A percentile compares a stretch with the other conserved stretches of the same genome.
Conservation (phyloP, 2,113 vertebrate genomes). For the Loxodonta africana region DNA sequence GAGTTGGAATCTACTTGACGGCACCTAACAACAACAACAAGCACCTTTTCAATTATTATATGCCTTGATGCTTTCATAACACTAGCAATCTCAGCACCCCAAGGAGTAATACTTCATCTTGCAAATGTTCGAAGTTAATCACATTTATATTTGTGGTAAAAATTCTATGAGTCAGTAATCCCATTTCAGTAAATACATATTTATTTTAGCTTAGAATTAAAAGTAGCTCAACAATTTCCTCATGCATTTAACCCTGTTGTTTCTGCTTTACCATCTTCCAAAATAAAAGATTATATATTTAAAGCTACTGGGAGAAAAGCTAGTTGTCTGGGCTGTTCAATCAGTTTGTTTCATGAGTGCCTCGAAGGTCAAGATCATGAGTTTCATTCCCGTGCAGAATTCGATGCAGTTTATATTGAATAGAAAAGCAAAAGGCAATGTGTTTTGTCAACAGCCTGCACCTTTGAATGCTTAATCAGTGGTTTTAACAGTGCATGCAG, state of each 20-base stretch:
- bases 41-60: not conserved
- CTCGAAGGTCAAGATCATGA: not conserved
- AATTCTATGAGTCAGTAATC: not conserved
- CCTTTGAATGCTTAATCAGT: not conserved
- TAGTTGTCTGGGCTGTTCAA: constrained; percentile 10
- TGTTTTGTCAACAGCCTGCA: not conserved
- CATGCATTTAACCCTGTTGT: not conserved
- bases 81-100: not conserved
- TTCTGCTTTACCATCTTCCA: not conserved
- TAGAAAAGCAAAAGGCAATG: not conserved
- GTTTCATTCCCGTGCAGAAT: not conserved
- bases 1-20: too few relatives aligned
- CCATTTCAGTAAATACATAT: not conserved
- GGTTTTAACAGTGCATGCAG: not conserved
- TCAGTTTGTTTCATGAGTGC: not conserved
- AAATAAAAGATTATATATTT: constrained; percentile 24
- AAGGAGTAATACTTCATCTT: not conserved
- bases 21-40: too few relatives aligned
- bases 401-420: not conserved
- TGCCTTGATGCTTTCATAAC: not conserved
- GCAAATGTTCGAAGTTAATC: not conserved
- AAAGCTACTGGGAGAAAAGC: not conserved
- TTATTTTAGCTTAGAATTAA: constrained; percentile 54
- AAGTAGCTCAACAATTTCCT: not conserved
- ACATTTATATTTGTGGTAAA: not conserved